Evolutionary conservation across 1,140 invertebrate genomes (phyloP).

Genomic region (Caenorhabditis inopinata): DNA sequence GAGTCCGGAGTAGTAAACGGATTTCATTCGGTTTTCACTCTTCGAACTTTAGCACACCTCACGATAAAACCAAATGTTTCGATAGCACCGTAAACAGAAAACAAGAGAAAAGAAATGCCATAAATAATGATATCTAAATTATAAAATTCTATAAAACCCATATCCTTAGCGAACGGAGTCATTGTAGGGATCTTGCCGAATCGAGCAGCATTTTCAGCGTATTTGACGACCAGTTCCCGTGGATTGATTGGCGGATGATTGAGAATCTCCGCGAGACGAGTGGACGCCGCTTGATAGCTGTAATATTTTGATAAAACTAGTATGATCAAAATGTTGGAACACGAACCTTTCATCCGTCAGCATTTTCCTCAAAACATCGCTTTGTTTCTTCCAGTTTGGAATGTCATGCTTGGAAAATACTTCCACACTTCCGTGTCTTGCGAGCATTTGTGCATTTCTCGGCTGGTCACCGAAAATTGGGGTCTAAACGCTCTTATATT

Average conservation of each 20-base stretch:
- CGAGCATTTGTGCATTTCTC: constrained; percentile 47
- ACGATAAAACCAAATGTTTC: neutral
- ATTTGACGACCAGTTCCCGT: neutral
- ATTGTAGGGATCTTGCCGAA: neutral
- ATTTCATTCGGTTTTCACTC: neutral
- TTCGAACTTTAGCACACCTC: neutral
- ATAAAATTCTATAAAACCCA: constrained; percentile 15
- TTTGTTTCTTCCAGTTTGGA: constrained; percentile 20
- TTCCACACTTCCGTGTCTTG: constrained; percentile 39
- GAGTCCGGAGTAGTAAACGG: too few species aligned
- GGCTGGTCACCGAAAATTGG: constrained; percentile 57
- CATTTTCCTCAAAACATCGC: constrained; percentile 32
- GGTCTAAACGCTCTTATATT: constrained; percentile 19
- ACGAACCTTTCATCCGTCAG: constrained; percentile 28
- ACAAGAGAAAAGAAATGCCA: neutral
- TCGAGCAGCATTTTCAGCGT: constrained; percentile 32
- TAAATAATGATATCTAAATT: constrained; percentile 9
- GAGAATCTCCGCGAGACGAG: constrained; percentile 10
- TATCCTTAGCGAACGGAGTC: constrained; percentile 1
- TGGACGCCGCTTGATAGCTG: constrained; percentile 20
- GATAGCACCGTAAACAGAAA: neutral
- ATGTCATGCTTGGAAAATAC: constrained; percentile 42
- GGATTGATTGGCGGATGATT: neutral
- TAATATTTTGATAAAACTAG: neutral
- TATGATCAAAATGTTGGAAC: neutral